phyloP scores from a whole-genome alignment of 2,888 invertebrate genomes.

The Adineta ricciae region DNA sequence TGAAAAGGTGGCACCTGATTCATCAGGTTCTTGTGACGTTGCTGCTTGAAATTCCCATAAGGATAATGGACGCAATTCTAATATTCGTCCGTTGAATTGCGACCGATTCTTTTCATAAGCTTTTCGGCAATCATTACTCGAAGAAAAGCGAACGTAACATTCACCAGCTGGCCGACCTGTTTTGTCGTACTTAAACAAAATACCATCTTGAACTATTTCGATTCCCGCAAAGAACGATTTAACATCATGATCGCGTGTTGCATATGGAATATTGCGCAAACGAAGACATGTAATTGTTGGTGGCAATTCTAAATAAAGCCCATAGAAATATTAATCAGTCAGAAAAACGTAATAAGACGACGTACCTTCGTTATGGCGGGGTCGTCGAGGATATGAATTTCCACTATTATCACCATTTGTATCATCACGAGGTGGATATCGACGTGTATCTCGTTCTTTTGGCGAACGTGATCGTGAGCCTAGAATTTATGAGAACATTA shows the following conservation, averaged over 20 bases:
- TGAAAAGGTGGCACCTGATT: slow-evolving; percentile 10
- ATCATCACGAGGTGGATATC: neutral
- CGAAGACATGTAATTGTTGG: neutral
- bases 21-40: slow-evolving; percentile 5
- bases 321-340: neutral
- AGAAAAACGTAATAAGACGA: no score
- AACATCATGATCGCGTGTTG: neutral
- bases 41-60: slow-evolving; percentile 23
- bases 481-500: neutral
- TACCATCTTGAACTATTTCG: neutral
- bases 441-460: neutral
- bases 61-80: slow-evolving; percentile 11
- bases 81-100: neutral
- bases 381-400: neutral
- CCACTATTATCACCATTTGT: neutral
- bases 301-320: neutral
- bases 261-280: slow-evolving; percentile 18
- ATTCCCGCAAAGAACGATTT: neutral
- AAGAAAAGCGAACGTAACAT: slow-evolving; percentile 12
- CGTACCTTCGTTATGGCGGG: slow-evolving; percentile 1
- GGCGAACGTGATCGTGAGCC: neutral
- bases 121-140: slow-evolving; percentile 17
- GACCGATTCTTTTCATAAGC: slow-evolving; percentile 20
- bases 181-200: slow-evolving; percentile 19
- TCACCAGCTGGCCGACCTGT: slow-evolving; percentile 20